Base-by-base conservation (phyloP, 1,140 invertebrate genomes). In the Lordiphosa stackelbergi region DNA sequence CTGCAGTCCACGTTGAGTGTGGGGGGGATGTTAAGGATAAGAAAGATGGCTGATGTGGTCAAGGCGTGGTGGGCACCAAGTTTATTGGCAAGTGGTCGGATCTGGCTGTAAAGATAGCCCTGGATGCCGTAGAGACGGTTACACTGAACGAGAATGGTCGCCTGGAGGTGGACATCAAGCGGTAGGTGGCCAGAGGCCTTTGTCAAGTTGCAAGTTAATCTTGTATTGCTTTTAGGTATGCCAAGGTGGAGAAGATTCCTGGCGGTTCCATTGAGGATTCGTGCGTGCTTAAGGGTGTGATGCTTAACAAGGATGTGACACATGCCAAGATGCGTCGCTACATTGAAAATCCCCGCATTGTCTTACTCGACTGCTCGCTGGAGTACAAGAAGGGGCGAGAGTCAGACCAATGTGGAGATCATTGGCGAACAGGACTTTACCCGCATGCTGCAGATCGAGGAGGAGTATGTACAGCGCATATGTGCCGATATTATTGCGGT, bases 331-430 rank as follows among this genome's bases (percentile, higher is more conserved):
- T 99, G 98, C 91, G 91, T 69, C 92, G 98, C 24, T 92, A 92
- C 40, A 98, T 99, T 81, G 94, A 98, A 88, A 98, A 99, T 87
- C 98, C 98, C 4, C 91, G 97, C 72, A 98, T 99, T 79, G 88
- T 99, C 4, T 89, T 99, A 9, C 89, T 99, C 5, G 98, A 99
- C 89, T 99, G 98, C 88, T 92, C 94, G 4, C 90, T 99, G 42
- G 98, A 99, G 89, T 99, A 99, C 89, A 99, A 99, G 88, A 99
- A 99, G 88, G n/a, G 98, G 98, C 37, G 98, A 99, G 90, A 98
- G 97, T 84, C 94, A 98, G 90, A 99, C 98, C 4, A 98, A 98
- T 88, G 94, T 99, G 52, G 98, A 99, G 90, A 96, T 99, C 54
- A 91, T 94, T 74, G 96, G 95, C 53, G 97, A 99, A 88, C 93